Conservation (phyloP, 2,113 vertebrate species). For the Bubo bubo region DNA sequence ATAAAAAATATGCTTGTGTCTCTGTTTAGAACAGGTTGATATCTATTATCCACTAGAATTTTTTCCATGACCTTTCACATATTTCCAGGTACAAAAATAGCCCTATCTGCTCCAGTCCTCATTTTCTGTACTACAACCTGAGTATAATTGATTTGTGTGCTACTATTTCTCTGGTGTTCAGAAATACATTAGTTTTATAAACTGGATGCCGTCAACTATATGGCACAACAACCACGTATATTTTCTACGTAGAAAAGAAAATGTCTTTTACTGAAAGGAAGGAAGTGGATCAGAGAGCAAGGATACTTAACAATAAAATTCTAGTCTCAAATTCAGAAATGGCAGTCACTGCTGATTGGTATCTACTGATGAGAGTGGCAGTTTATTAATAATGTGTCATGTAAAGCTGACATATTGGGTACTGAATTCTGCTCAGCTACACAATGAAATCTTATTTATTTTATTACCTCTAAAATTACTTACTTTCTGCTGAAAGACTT, state of each 20-base stretch:
- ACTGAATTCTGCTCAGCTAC: constrained; percentile 46
- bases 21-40: not conserved
- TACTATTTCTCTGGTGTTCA: not conserved
- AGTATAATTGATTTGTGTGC: not conserved
- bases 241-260: not conserved
- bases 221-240: not conserved
- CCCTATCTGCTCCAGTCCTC: not conserved
- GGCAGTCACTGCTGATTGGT: not conserved
- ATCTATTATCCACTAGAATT: not conserved
- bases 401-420: constrained; percentile 48
- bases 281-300: constrained; percentile 21
- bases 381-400: constrained; percentile 70
- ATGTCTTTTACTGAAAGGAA: not conserved
- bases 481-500: constrained; percentile 23
- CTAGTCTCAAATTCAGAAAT: constrained; percentile 44
- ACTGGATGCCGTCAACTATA: not conserved
- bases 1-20: not conserved
- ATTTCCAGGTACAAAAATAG: not conserved
- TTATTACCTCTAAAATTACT: constrained; percentile 43
- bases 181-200: not conserved
- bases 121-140: not conserved
- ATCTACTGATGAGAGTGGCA: constrained; percentile 55
- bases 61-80: not conserved
- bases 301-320: constrained; percentile 32
- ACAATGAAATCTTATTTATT: constrained; percentile 55